Conservation (phyloP, 2,888 invertebrate species). For the Macrophya alboannulata region DNA sequence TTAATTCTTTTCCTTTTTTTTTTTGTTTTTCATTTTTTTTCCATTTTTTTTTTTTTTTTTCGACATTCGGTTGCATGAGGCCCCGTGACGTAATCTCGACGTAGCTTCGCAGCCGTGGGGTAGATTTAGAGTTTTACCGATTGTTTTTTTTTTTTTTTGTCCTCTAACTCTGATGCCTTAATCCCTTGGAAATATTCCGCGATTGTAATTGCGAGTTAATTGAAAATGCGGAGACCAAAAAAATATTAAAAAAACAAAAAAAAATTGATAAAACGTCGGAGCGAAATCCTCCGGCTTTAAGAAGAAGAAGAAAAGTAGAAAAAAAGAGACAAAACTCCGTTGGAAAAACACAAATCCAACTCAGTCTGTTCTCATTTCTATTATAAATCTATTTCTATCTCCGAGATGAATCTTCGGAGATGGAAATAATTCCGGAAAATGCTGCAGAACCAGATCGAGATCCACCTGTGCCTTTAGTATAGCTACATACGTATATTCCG, state of each 20-base stretch:
- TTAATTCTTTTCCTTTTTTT: background rate
- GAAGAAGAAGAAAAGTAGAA: no score
- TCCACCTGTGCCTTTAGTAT: background rate
- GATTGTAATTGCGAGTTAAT: background rate
- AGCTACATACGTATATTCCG: background rate
- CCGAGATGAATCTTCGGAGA: background rate
- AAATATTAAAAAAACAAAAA: no score
- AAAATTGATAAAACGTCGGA: background rate
- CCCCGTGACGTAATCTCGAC: conserved; percentile 33
- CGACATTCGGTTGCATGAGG: background rate
- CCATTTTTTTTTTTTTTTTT: background rate
- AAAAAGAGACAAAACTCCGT: background rate
- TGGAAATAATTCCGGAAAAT: background rate
- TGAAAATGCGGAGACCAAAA: background rate
- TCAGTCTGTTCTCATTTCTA: background rate
- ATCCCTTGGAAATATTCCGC: background rate
- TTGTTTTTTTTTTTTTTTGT: background rate
- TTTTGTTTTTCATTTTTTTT: background rate
- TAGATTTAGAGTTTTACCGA: conserved; percentile 16
- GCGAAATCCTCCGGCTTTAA: background rate
- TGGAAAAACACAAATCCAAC: background rate
- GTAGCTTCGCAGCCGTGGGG: conserved; percentile 11
- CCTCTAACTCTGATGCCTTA: background rate
- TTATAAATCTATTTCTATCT: background rate
- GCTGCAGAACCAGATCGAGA: background rate